These are phyloP conservation scores for Metaphire vulgaris DNA, from an alignment of 1,140 invertebrate species.

Conservation along the genomic window DNA sequence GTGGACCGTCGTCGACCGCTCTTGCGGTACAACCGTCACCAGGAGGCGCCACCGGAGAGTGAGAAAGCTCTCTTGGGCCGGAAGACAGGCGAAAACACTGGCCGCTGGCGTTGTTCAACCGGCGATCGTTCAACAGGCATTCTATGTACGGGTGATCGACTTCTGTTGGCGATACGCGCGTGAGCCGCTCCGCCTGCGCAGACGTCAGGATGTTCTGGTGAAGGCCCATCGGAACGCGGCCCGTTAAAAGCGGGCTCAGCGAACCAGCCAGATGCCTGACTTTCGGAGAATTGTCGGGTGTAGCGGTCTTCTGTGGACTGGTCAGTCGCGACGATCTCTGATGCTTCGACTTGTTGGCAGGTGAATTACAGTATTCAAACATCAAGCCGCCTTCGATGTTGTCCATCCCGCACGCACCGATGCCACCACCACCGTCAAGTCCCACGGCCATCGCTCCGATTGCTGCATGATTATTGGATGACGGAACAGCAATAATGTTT, in stretches of 20 bases:
- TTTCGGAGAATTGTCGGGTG: background rate
- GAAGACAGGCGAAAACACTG: background rate
- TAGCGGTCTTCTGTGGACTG: background rate
- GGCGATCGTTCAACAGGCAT: background rate
- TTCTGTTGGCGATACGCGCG: slow-evolving; percentile 12
- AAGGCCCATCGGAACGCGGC: background rate
- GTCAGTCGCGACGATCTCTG: background rate
- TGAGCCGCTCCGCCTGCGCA: background rate
- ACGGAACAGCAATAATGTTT: background rate
- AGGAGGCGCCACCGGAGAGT: too few species aligned
- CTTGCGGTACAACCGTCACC: background rate
- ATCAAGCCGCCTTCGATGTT: background rate
- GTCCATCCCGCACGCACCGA: background rate
- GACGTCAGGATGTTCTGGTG: background rate
- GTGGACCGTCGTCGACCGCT: background rate
- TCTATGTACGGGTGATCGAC: slow-evolving; percentile 16
- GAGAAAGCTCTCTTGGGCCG: background rate
- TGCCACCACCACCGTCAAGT: too few species aligned
- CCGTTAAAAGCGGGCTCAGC: background rate
- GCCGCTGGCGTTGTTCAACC: background rate
- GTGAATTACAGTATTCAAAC: background rate
- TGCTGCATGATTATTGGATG: background rate
- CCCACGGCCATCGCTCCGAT: too few species aligned
- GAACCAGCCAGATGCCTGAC: background rate
- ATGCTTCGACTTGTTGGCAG: background rate